phyloP scores from a whole-genome alignment of 1,140 invertebrate genomes.

The Steinernema khuongi region DNA sequence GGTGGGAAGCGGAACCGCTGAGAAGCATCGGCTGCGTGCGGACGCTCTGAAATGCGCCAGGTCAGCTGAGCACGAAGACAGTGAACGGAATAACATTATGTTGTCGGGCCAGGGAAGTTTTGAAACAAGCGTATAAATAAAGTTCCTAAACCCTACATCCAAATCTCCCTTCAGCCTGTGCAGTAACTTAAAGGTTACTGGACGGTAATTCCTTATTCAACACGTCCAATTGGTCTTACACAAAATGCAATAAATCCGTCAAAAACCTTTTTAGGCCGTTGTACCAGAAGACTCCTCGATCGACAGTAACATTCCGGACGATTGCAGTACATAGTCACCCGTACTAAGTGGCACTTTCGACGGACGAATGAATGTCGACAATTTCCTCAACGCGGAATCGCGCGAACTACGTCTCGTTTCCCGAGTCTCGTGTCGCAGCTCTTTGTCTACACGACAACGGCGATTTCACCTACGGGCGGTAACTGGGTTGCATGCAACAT shows the following conservation, averaged over 20 bases:
- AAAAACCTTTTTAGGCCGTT: slow-evolving; percentile 3
- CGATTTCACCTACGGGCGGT: neutral
- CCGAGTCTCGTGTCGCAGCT: neutral
- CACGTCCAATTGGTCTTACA: too few species aligned
- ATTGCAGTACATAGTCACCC: slow-evolving; percentile 1
- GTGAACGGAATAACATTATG: too few species aligned
- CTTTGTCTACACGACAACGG: slow-evolving; percentile 1
- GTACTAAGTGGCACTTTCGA: neutral
- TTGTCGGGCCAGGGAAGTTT: too few species aligned
- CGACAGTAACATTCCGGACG: slow-evolving; percentile 16
- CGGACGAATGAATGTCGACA: neutral
- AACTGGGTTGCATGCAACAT: slow-evolving; percentile 12
- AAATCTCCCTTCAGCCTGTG: too few species aligned
- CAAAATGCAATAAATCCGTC: neutral
- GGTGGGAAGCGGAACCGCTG: neutral
- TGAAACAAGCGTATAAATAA: too few species aligned
- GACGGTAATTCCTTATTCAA: too few species aligned
- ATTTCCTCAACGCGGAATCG: neutral
- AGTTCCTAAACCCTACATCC: too few species aligned
- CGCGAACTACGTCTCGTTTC: neutral
- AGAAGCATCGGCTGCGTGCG: neutral
- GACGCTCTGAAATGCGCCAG: neutral
- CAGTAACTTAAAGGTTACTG: too few species aligned
- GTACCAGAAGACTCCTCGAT: neutral
- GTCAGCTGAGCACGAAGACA: too few species aligned